phyloP scores from a whole-genome alignment of 2,888 invertebrate species.

The Lottia scabra region DNA sequence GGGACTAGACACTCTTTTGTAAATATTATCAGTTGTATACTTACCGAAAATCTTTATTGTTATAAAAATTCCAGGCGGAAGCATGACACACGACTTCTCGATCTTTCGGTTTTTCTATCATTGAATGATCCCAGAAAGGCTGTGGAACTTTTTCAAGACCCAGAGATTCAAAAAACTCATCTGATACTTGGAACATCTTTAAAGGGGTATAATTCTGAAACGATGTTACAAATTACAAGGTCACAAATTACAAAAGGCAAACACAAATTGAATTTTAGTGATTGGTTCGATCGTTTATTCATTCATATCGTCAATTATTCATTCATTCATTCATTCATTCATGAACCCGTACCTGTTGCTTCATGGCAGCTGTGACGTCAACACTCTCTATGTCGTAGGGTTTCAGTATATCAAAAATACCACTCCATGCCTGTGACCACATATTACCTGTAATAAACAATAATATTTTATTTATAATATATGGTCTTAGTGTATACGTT shows the following conservation, averaged over 20 bases:
- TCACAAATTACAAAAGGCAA: too few species aligned
- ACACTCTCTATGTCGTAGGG: constrained; percentile 79
- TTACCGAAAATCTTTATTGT: constrained; percentile 85
- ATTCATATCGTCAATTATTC: too few species aligned
- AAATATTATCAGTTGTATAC: neutral
- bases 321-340: neutral
- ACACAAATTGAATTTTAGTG: too few species aligned
- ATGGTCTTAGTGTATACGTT: too few species aligned
- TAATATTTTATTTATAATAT: too few species aligned
- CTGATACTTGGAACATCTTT: constrained; percentile 72
- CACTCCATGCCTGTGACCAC: constrained; percentile 69
- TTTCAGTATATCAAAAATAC: constrained; percentile 55
- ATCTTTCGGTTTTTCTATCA: constrained; percentile 81
- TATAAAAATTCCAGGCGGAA: constrained; percentile 88
- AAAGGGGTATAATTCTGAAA: constrained; percentile 66
- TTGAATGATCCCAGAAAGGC: constrained; percentile 86
- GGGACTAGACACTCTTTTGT: too few species aligned
- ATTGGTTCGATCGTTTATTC: too few species aligned
- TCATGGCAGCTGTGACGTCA: constrained; percentile 84
- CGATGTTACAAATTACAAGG: too few species aligned
- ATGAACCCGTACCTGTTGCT: constrained; percentile 43
- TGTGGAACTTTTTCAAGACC: constrained; percentile 81
- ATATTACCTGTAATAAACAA: constrained; percentile 72
- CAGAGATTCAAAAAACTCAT: constrained; percentile 62
- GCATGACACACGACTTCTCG: constrained; percentile 77